Conservation (phyloP, 2,797 vertebrate genomes). For the Psittacula derbiana region DNA sequence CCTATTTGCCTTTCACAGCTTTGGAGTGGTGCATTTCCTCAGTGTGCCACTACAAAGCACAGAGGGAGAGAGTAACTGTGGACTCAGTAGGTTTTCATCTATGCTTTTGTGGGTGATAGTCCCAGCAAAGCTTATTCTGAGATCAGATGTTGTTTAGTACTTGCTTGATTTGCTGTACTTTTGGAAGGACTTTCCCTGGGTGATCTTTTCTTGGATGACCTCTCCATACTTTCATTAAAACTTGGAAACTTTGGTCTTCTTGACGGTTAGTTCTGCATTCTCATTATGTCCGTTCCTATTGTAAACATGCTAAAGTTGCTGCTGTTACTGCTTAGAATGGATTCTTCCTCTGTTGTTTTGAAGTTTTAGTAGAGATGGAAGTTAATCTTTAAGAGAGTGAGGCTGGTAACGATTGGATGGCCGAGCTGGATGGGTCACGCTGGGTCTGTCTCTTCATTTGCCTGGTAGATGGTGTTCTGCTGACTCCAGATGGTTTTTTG, state of each 20-base stretch:
- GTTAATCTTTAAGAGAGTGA: constrained; percentile 82
- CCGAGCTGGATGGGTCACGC: constrained; percentile 66
- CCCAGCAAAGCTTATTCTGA: neutral
- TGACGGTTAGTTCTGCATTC: constrained; percentile 37
- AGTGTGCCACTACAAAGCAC: neutral
- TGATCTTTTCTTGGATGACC: constrained; percentile 71
- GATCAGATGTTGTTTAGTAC: constrained; percentile 19
- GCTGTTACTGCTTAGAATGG: constrained; percentile 46
- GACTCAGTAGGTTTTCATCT: neutral
- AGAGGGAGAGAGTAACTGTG: neutral
- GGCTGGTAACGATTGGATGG: constrained; percentile 74
- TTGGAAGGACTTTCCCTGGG: constrained; percentile 46
- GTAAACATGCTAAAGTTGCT: constrained; percentile 47
- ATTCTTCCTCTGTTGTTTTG: constrained; percentile 66
- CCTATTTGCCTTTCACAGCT: neutral
- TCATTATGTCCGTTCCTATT: constrained; percentile 32
- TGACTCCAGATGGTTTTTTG: constrained; percentile 70
- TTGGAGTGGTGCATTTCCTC: neutral
- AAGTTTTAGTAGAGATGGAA: constrained; percentile 75
- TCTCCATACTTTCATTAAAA: constrained; percentile 49
- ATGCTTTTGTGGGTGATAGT: neutral
- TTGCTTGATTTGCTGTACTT: constrained; percentile 42
- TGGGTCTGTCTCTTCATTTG: constrained; percentile 34
- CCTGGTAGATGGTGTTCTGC: constrained; percentile 66
- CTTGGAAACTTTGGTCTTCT: constrained; percentile 57